A percentile compares a stretch with the other conserved stretches of the same genome.
phyloP scores from a whole-genome alignment of 2,797 vertebrate species.

The Enteromius radiatus region DNA sequence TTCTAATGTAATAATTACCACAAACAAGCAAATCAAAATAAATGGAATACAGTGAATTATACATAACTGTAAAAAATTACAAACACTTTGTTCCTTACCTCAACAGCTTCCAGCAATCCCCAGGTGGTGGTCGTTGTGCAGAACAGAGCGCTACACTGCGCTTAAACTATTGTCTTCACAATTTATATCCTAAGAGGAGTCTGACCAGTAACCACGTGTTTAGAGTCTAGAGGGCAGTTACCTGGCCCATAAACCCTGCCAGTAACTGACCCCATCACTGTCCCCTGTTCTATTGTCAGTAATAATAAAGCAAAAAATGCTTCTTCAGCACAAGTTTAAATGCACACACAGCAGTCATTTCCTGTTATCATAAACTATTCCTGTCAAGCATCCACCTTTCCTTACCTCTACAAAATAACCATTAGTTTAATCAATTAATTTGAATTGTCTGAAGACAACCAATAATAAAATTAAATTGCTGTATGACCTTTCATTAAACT shows the following conservation, averaged over 20 bases:
- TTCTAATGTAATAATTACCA: background rate
- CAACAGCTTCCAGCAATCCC: background rate
- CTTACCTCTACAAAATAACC: background rate
- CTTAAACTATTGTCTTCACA: background rate
- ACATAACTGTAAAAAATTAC: background rate
- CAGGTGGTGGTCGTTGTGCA: constrained; percentile 11
- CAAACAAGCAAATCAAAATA: background rate
- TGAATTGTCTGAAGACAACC: background rate
- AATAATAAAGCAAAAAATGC: constrained; percentile 42
- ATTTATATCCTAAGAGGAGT: constrained; percentile 39
- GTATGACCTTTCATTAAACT: background rate
- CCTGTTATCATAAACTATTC: background rate
- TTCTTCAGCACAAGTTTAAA: constrained; percentile 40
- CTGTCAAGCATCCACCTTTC: background rate
- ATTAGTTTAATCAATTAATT: background rate
- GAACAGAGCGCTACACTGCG: background rate
- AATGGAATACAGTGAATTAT: background rate
- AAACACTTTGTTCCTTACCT: constrained; percentile 41
- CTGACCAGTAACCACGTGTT: constrained; percentile 25
- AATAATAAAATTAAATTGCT: background rate
- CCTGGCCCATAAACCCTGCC: constrained; percentile 47
- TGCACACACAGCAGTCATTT: constrained; percentile 37
- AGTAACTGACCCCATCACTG: constrained; percentile 35
- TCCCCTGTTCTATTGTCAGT: background rate
- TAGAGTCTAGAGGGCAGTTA: constrained; percentile 35